Base-by-base conservation (phyloP, 2,888 invertebrate genomes). In the Blastobasis adustella region DNA sequence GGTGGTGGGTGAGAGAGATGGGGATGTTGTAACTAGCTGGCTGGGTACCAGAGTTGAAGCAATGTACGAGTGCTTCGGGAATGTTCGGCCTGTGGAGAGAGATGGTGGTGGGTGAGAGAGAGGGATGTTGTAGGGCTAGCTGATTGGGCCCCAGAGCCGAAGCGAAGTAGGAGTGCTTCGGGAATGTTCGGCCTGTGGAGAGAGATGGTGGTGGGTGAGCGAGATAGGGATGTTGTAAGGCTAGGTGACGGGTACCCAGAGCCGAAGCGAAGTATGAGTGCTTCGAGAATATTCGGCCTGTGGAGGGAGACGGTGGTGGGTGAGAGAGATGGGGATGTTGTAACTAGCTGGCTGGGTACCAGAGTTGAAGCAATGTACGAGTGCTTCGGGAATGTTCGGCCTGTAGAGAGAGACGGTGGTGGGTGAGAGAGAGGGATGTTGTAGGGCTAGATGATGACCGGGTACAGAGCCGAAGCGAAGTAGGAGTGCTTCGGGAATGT, bases 401-500 rank as follows among this genome's bases (percentile, higher is more conserved):
- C 23, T 23, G 23, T 23, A 3, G 23, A 23, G 23, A 23, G 23
- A 23, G 23, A 23, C 23, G 3, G 23, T 23, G 23, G 23, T 23
- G 23, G 1, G 1, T 23, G 23, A 23, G 23, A 23, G 23, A 23
- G 1, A 23, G 3, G 88, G 23, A 98, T 89, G 85, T 98, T 98
- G 80, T 98, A 99, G 82, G 0, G 97, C 95, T 57, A 98, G 80
- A 72, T 98, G 80, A 72, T 98, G 98, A 0, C 98, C 98, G 0
- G 97, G 94, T 0, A 98, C 43, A 98, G 80, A 0, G 97, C 95
- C 52, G 95, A 95, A 57, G 95, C 94, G 82, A 96, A 99, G 84
- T 96, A 98, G 0, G 96, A 94, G 76, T 98, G 98, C 69, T 94
- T 95, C 0, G 98, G 98, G 79, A 98, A 98, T 0, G 98, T 97